Evolutionary conservation across 2,888 invertebrate genomes (phyloP).

Genomic region (Drosophila lacicola): DNA sequence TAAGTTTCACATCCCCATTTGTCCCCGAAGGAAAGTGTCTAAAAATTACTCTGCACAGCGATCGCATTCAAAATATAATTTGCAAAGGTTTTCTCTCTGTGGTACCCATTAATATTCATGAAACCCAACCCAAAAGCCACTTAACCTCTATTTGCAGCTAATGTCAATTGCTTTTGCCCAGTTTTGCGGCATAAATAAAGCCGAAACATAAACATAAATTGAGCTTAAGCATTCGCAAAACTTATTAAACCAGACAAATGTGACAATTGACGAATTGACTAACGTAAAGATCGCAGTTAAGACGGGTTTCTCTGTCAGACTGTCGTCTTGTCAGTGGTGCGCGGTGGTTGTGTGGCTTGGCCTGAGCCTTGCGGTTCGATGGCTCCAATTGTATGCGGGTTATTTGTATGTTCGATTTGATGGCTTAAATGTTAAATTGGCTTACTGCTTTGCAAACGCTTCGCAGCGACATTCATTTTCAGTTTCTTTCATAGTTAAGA

Average conservation of each 20-base stretch:
- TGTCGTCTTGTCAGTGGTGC: conserved; percentile 14
- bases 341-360: conserved; percentile 3
- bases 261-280: conserved; percentile 74
- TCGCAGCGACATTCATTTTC: conserved; percentile 69
- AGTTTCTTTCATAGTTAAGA: conserved; percentile 69
- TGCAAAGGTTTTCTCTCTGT: conserved; percentile 6
- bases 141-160: conserved; percentile 49
- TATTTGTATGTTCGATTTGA: conserved; percentile 27
- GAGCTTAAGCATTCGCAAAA: conserved; percentile 66
- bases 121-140: conserved; percentile 44
- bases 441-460: conserved; percentile 61
- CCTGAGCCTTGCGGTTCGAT: conserved; percentile 34
- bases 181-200: conserved; percentile 35
- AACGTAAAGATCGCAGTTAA: conserved; percentile 15
- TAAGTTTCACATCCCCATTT: no score
- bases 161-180: conserved; percentile 31
- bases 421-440: conserved; percentile 66
- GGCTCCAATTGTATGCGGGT: conserved; percentile 32
- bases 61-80: conserved; percentile 1
- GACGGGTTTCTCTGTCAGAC: conserved; percentile 14
- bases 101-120: conserved; percentile 28
- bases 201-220: conserved; percentile 65
- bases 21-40: neutral
- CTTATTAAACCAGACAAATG: conserved; percentile 73
- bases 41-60: neutral